phyloP scores from a whole-genome alignment of 2,888 invertebrate species.

The Adelphocoris suturalis region DNA sequence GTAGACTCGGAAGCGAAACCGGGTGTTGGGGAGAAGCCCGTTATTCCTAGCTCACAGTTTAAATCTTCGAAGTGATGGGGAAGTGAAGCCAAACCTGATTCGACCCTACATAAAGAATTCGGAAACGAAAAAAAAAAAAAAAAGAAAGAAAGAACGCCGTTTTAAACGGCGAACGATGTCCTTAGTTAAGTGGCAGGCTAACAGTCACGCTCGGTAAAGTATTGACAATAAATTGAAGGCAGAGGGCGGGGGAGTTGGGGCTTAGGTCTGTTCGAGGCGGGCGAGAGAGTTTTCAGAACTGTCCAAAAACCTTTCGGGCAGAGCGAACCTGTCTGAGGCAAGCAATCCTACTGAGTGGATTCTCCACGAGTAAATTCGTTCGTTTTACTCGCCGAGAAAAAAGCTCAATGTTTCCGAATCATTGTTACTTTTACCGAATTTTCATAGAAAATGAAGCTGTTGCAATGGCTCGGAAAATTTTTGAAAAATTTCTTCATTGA shows the following conservation, averaged over 20 bases:
- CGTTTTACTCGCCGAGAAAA: not conserved
- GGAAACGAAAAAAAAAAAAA: not conserved
- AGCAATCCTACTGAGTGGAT: slow-evolving; percentile 35
- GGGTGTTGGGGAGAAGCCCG: too few relatives aligned
- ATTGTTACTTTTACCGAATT: too few relatives aligned
- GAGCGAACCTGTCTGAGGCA: not conserved
- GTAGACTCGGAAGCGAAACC: too few relatives aligned
- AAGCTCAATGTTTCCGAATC: not conserved
- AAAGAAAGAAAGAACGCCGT: not conserved
- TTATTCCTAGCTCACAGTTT: too few relatives aligned
- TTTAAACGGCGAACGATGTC: slow-evolving; percentile 30
- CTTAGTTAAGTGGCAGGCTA: slow-evolving; percentile 28
- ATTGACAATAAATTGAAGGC: slow-evolving; percentile 45
- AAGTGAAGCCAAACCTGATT: not conserved
- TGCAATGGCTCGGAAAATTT: too few relatives aligned
- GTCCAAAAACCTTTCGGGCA: not conserved
- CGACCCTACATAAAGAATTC: not conserved
- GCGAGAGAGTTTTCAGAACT: not conserved
- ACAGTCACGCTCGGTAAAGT: slow-evolving; percentile 48
- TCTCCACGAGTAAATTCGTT: not conserved
- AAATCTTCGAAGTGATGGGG: not conserved
- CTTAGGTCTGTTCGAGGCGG: not conserved
- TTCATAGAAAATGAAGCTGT: too few relatives aligned
- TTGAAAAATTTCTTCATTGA: too few relatives aligned
- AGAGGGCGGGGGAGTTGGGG: not conserved